Percentiles rank a stretch among this genome's conserved stretches.
Evolutionary conservation across 2,888 invertebrate genomes (phyloP).

Genomic region (Coecobrya sp.): DNA sequence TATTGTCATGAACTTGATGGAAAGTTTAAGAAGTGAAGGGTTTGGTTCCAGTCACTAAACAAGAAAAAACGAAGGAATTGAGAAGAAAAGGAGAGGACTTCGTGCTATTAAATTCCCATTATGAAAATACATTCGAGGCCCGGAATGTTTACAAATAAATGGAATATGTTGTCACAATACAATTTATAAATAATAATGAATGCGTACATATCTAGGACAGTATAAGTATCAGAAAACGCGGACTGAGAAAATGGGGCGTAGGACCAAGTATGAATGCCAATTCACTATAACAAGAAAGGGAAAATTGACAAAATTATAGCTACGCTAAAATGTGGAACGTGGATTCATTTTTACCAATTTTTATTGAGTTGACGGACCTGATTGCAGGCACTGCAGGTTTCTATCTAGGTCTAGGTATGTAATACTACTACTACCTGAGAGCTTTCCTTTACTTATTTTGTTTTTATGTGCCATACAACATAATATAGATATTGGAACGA

Average conservation of each 20-base stretch:
- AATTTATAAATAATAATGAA: constrained; percentile 16
- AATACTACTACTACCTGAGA: neutral
- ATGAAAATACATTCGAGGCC: constrained; percentile 47
- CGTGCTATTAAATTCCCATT: constrained; percentile 52
- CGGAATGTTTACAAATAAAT: constrained; percentile 59
- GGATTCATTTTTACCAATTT: constrained; percentile 34
- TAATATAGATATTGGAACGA: constrained; percentile 9
- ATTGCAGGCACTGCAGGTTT: constrained; percentile 36
- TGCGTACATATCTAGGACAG: constrained; percentile 28
- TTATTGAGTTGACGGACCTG: constrained; percentile 25
- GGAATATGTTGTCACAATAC: constrained; percentile 48
- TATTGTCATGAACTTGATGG: constrained; percentile 43
- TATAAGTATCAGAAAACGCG: constrained; percentile 14
- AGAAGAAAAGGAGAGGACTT: neutral
- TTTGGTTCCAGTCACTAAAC: constrained; percentile 3
- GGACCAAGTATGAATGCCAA: constrained; percentile 43
- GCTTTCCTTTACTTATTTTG: neutral
- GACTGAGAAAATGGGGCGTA: constrained; percentile 34
- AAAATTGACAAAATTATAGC: constrained; percentile 12
- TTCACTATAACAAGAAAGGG: neutral
- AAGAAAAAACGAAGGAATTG: constrained; percentile 12
- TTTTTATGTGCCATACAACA: neutral
- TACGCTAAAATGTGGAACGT: constrained; percentile 38
- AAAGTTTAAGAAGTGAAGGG: constrained; percentile 5
- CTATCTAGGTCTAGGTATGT: constrained; percentile 43